Evolutionary conservation across 1,140 invertebrate species (phyloP).

Genomic region (Andricus grossulariae): DNA sequence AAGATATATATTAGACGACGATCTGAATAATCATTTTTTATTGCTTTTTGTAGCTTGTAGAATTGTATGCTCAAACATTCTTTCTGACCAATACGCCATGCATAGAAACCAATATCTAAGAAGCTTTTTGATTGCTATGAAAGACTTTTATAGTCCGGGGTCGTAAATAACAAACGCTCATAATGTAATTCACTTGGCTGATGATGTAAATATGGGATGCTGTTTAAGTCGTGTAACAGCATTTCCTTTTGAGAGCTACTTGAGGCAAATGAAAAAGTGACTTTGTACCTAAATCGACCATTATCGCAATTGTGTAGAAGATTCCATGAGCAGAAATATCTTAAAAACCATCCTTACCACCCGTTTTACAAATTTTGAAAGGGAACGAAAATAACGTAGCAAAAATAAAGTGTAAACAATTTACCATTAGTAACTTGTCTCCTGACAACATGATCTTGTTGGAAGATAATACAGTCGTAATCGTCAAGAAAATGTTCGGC

Average conservation of each 20-base stretch:
- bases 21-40: slow-evolving; percentile 45
- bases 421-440: slow-evolving; percentile 20
- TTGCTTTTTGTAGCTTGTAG: slow-evolving; percentile 36
- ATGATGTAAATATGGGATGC: slow-evolving; percentile 27
- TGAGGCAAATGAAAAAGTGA: slow-evolving; percentile 40
- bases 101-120: not conserved
- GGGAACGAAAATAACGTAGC: not conserved
- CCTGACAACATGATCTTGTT: slow-evolving; percentile 40
- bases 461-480: not conserved
- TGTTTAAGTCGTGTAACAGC: slow-evolving; percentile 40
- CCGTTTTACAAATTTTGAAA: slow-evolving; percentile 37
- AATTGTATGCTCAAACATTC: not conserved
- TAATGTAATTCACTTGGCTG: not conserved
- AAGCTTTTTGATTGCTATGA: not conserved
- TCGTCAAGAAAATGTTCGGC: too few relatives aligned
- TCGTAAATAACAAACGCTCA: not conserved
- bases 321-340: slow-evolving; percentile 31
- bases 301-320: slow-evolving; percentile 42
- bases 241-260: slow-evolving; percentile 45
- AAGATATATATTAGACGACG: slow-evolving; percentile 37
- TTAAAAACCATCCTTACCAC: slow-evolving; percentile 33
- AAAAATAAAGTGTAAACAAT: slow-evolving; percentile 35
- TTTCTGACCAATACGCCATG: not conserved
- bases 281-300: slow-evolving; percentile 39
- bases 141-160: not conserved